Evolutionary conservation across 1,140 invertebrate genomes (phyloP).

Genomic region (Lepidostoma basale): DNA sequence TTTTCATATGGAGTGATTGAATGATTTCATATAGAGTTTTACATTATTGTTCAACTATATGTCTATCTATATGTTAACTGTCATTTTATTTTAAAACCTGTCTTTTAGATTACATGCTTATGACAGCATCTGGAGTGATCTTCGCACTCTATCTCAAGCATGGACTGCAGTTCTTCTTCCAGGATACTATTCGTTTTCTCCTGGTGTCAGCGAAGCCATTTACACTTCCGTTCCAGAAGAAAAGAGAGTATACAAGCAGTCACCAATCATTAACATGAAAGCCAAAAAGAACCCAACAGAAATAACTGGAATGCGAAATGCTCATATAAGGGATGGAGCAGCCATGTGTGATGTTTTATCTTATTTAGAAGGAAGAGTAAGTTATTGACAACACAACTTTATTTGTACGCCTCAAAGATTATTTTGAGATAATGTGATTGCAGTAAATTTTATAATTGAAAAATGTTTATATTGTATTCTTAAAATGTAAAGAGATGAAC

Average conservation of each 20-base stretch:
- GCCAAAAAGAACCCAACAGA: constrained; percentile 87
- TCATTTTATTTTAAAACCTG: background rate
- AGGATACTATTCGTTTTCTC: constrained; percentile 70
- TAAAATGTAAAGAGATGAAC: too few species aligned
- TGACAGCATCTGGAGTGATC: constrained; percentile 70
- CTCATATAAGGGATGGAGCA: constrained; percentile 84
- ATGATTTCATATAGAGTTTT: too few species aligned
- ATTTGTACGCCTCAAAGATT: too few species aligned
- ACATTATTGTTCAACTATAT: too few species aligned
- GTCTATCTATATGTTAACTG: too few species aligned
- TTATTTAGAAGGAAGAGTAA: constrained; percentile 79
- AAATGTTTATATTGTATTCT: too few species aligned
- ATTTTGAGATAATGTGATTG: background rate
- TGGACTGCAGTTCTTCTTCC: constrained; percentile 76
- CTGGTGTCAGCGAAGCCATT: constrained; percentile 79
- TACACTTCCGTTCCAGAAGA: constrained; percentile 67
- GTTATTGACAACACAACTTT: background rate
- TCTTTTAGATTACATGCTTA: constrained; percentile 71
- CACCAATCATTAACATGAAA: constrained; percentile 82
- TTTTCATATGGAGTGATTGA: too few species aligned
- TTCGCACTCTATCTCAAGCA: constrained; percentile 68
- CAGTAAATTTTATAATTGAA: too few species aligned
- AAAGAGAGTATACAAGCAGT: constrained; percentile 66
- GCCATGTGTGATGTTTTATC: constrained; percentile 90
- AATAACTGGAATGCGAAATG: constrained; percentile 83